phyloP scores from a whole-genome alignment of 2,888 invertebrate species.

The Philereme vetulata region DNA sequence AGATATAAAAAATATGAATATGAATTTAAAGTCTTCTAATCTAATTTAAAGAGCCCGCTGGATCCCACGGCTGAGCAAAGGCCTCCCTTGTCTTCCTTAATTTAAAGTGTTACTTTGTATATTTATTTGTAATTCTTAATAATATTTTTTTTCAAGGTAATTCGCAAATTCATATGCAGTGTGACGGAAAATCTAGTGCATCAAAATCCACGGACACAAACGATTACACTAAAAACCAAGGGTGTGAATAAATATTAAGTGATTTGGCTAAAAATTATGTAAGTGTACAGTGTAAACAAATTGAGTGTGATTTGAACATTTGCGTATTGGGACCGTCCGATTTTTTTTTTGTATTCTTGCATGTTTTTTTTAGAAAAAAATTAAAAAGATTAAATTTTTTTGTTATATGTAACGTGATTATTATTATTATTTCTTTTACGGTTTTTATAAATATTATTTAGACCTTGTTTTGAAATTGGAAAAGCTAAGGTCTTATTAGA shows the following conservation, averaged over 20 bases:
- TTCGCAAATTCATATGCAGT: conserved; percentile 48
- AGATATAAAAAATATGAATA: no score
- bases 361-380: not conserved
- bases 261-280: conserved; percentile 17
- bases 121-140: not conserved
- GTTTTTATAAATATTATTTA: no score
- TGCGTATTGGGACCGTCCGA: conserved; percentile 38
- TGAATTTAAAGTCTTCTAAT: no score
- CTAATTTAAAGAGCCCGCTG: no score
- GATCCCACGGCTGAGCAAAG: no score
- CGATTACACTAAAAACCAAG: conserved; percentile 54
- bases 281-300: conserved; percentile 37
- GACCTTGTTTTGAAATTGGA: no score
- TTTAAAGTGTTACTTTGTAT: not conserved
- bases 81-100: no score
- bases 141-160: conserved; percentile 46
- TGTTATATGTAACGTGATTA: not conserved
- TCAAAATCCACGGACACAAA: conserved; percentile 58
- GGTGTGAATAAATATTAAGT: conserved; percentile 48
- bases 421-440: conserved; percentile 1
- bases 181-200: conserved; percentile 55
- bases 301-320: conserved; percentile 20
- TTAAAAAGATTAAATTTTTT: conserved; percentile 3
- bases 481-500: no score
- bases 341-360: not conserved